These are phyloP conservation scores for Lepidocyrtoides sp. DNA, from an alignment of 2,888 invertebrate species.

Conservation along the genomic window DNA sequence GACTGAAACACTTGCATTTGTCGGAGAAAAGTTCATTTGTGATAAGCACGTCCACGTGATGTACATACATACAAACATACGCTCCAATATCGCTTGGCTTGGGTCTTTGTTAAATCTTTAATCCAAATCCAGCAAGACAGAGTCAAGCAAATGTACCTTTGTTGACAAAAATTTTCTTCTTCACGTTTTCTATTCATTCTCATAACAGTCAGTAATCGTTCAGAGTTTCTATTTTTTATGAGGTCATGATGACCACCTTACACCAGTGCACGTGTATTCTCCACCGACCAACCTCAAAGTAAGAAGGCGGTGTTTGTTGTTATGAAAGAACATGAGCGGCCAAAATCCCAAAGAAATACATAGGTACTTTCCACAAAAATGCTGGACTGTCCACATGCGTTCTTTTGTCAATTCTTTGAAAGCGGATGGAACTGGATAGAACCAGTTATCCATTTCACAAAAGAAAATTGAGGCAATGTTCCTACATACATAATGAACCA, in stretches of 20 bases:
- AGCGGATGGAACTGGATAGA: slow-evolving; percentile 13
- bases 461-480: slow-evolving; percentile 38
- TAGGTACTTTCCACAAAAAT: neutral
- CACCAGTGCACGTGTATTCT: neutral
- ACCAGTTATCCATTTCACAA: slow-evolving; percentile 27
- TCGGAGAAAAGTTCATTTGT: no score
- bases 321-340: neutral
- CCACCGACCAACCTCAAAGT: neutral
- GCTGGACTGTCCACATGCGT: neutral
- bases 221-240: neutral
- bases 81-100: no score
- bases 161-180: neutral
- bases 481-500: no score
- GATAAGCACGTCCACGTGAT: no score
- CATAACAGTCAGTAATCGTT: neutral
- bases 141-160: neutral
- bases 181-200: neutral
- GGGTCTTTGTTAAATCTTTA: neutral
- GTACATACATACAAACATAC: no score
- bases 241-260: slow-evolving; percentile 21
- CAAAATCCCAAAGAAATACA: neutral
- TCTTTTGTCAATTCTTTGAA: slow-evolving; percentile 1
- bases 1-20: no score
- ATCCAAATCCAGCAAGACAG: neutral
- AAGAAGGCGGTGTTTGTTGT: no score